A percentile compares a stretch with the other conserved stretches of the same genome.
phyloP scores from a whole-genome alignment of 2,888 invertebrate genomes.

The Celastrina argiolus region DNA sequence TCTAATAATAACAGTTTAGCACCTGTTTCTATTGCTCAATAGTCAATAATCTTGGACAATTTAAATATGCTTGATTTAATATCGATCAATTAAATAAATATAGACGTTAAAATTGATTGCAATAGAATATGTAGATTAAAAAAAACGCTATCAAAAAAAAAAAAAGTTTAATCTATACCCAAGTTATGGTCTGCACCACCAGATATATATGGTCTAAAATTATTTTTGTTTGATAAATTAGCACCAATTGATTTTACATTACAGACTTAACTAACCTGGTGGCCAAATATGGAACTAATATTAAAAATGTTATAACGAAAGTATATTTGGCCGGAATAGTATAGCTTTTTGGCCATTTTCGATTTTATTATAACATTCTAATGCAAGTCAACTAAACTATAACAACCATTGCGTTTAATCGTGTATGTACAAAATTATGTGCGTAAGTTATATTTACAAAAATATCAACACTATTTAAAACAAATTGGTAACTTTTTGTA shows the following conservation, averaged over 20 bases:
- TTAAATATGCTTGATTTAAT: too few species aligned
- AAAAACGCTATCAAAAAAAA: too few species aligned
- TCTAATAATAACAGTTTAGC: not conserved
- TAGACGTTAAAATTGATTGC: too few species aligned
- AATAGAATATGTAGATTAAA: too few species aligned
- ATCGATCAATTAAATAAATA: too few species aligned
- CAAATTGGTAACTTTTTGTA: not conserved
- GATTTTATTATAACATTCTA: not conserved
- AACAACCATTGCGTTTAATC: slow-evolving; percentile 9
- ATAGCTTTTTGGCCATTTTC: not conserved
- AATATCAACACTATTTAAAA: not conserved
- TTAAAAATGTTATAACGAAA: too few species aligned
- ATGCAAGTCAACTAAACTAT: not conserved
- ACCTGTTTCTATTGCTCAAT: too few species aligned
- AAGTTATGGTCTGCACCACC: too few species aligned
- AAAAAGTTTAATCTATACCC: too few species aligned
- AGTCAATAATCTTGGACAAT: too few species aligned
- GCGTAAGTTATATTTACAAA: not conserved
- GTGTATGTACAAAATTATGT: slow-evolving; percentile 11
- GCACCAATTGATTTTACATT: not conserved
- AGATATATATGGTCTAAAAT: too few species aligned
- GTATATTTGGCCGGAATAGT: too few species aligned
- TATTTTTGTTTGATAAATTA: not conserved
- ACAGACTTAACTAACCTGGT: not conserved
- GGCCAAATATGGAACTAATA: not conserved